These are phyloP conservation scores for Megaceryle torquata DNA, from an alignment of 2,113 vertebrate genomes.

Conservation along the genomic window DNA sequence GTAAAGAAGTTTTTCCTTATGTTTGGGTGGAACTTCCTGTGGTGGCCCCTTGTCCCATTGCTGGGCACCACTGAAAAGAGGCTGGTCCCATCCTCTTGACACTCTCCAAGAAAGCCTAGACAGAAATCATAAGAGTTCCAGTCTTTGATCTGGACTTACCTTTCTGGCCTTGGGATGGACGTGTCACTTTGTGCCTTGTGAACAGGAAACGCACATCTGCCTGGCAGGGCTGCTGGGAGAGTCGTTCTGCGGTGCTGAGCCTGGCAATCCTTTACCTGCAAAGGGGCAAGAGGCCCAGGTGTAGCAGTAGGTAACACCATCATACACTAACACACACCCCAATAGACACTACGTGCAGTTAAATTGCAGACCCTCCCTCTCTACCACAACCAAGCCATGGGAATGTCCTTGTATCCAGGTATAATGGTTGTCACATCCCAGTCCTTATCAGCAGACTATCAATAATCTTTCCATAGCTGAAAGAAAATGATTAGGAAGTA, in stretches of 20 bases:
- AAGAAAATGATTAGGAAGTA: not conserved
- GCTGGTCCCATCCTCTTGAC: not conserved
- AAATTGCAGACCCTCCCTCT: not conserved
- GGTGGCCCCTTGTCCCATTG: not conserved
- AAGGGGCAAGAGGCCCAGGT: not conserved
- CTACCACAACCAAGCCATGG: not conserved
- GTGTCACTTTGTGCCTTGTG: not conserved
- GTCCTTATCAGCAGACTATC: not conserved
- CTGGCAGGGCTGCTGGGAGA: not conserved
- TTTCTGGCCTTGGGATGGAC: not conserved
- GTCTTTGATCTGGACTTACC: not conserved
- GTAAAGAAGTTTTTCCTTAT: not conserved
- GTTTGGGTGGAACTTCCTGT: not conserved
- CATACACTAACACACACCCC: not conserved
- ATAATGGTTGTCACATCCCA: not conserved
- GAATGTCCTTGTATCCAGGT: not conserved
- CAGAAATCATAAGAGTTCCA: not conserved
- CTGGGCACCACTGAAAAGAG: not conserved
- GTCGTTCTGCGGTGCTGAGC: not conserved
- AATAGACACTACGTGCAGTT: not conserved
- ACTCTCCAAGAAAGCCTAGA: not conserved
- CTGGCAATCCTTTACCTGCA: not conserved
- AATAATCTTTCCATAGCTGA: not conserved
- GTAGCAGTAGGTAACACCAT: not conserved
- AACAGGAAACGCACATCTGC: not conserved